Evolutionary conservation across 2,113 vertebrate genomes (phyloP), one percentile per base, ranked within the genome.

Genomic region (Brachyhypopomus gauderio): DNA sequence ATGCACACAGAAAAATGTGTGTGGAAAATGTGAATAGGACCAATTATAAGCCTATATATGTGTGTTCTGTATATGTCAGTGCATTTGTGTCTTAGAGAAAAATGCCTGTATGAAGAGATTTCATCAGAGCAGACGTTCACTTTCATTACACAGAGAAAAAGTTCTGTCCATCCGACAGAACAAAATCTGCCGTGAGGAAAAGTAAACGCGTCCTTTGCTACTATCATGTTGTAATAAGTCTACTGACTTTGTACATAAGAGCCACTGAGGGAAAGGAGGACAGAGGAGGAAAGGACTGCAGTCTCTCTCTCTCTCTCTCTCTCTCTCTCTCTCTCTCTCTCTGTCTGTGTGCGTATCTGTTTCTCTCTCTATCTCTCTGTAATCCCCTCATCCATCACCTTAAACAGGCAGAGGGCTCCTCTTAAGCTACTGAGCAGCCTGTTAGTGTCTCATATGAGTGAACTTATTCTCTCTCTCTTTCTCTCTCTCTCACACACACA

Each of bases 401-500:
- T 75, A 79, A 75, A 36, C 82, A 79, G 76, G 79, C 82, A 74
- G 76, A 83, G 71, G 70, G 48, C 72, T 78, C 71, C 48, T 74
- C 81, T 78, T 67, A 83, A 83, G 81, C 76, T 83, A 81, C 80
- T 75, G 80, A 74, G 73, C 63, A 36, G 69, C 76, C 62, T 83
- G 76, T 78, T 73, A 74, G 75, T 72, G n/a, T 83, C 81, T 73
- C 75, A 77, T 48, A 75, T 34, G 27, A 81, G 52, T 76, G 73
- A 77, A 56, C 69, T 77, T 56, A 38, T 52, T 78, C 20, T 22
- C 69, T 72, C 69, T 52, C 38, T 72, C 34, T 41, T 38, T 45
- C 67, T 45, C 41, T 23, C 38, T 14, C 36, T 23, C 9, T 14
- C 69, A 23, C 69, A 23, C 69, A 4, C 69, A 0, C 69, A 4